Conservation (phyloP, 2,797 vertebrate genomes). For the Oryzias dopingdopingensis region DNA sequence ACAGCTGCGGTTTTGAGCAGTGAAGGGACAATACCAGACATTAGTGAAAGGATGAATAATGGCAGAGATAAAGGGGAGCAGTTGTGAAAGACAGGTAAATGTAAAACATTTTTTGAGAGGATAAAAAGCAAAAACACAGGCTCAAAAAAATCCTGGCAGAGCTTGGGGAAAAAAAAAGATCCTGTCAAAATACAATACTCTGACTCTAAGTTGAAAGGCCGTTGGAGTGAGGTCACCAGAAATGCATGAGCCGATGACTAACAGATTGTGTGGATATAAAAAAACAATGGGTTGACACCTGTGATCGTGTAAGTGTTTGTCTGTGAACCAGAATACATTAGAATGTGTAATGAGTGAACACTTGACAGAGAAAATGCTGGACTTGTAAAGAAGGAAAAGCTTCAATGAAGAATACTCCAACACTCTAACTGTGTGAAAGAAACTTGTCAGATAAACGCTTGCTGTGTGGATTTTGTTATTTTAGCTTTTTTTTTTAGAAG, state of each 20-base stretch:
- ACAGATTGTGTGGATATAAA: slow-evolving; percentile 63
- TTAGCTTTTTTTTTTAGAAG: too few relatives aligned
- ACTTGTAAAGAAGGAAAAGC: slow-evolving; percentile 15
- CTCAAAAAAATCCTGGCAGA: slow-evolving; percentile 48
- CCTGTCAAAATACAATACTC: slow-evolving; percentile 64
- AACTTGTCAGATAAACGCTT: too few relatives aligned
- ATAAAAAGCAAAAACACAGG: slow-evolving; percentile 59
- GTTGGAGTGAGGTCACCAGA: slow-evolving; percentile 71
- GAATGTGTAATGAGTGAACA: slow-evolving; percentile 32
- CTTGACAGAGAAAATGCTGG: slow-evolving; percentile 17
- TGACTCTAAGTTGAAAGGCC: slow-evolving; percentile 53
- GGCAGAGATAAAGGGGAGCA: too few relatives aligned
- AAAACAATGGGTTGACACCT: slow-evolving; percentile 53
- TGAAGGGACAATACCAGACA: too few relatives aligned
- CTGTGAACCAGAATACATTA: slow-evolving; percentile 42
- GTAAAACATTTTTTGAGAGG: slow-evolving; percentile 59
- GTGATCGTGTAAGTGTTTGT: slow-evolving; percentile 30
- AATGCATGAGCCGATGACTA: slow-evolving; percentile 67
- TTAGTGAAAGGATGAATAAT: too few relatives aligned
- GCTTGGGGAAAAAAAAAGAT: slow-evolving; percentile 38
- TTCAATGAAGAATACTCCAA: neutral
- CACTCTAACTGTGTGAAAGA: too few relatives aligned
- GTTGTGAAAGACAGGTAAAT: slow-evolving; percentile 10
- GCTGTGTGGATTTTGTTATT: too few relatives aligned
- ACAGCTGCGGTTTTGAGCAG: too few relatives aligned